These are phyloP conservation scores for Pollimyrus isidori DNA, from an alignment of 2,113 vertebrate species.

Conservation along the genomic window DNA sequence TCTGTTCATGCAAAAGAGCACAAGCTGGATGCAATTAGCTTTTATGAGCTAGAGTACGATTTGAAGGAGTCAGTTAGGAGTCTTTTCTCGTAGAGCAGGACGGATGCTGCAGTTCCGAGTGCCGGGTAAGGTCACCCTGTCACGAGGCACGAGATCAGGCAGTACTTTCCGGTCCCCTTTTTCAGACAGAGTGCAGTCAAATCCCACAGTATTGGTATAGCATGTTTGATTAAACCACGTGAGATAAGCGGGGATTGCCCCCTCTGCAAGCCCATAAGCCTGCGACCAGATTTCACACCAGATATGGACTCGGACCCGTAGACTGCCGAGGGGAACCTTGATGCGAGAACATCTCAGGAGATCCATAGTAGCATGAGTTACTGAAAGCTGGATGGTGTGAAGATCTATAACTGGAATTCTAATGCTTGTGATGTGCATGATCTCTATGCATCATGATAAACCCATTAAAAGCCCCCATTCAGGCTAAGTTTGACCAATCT, in stretches of 20 bases:
- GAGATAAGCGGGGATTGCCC: neutral
- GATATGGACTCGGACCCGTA: neutral
- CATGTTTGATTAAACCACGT: neutral
- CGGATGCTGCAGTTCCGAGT: neutral
- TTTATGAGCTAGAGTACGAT: neutral
- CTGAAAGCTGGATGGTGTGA: neutral
- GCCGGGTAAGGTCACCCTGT: neutral
- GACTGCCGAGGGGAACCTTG: neutral
- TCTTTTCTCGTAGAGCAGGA: neutral
- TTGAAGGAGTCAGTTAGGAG: neutral
- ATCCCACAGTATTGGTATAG: neutral
- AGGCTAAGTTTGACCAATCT: neutral
- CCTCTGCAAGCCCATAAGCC: neutral
- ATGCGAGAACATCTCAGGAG: neutral
- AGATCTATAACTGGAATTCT: neutral
- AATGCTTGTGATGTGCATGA: neutral
- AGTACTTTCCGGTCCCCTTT: neutral
- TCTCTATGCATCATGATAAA: neutral
- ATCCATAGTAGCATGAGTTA: neutral
- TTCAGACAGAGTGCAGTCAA: neutral
- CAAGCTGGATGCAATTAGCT: conserved; percentile 4
- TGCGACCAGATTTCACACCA: neutral
- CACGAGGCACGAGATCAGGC: neutral
- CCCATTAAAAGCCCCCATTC: neutral
- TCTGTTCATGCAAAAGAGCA: neutral